These are phyloP conservation scores for Laterallus jamaicensis DNA, from an alignment of 2,113 vertebrate genomes.

Conservation along the genomic window DNA sequence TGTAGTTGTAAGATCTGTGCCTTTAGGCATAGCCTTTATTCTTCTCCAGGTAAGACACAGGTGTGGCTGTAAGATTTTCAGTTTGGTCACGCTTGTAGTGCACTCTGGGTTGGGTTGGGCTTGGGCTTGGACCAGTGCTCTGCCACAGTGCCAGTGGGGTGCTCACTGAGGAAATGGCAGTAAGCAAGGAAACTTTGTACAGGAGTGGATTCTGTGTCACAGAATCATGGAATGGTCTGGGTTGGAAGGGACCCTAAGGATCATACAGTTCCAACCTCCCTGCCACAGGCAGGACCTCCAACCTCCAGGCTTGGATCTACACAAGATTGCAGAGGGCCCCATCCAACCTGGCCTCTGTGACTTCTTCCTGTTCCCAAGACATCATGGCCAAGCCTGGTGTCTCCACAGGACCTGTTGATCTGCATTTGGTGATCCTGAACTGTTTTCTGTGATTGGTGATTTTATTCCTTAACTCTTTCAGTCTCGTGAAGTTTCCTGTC, in stretches of 20 bases:
- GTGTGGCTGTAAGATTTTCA: neutral
- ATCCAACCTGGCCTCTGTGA: neutral
- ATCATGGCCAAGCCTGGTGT: neutral
- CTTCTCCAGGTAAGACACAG: neutral
- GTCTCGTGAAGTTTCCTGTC: constrained; percentile 65
- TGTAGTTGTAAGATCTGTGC: neutral
- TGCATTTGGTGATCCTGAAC: neutral
- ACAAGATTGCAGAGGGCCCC: too few species aligned
- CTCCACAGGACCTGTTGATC: neutral
- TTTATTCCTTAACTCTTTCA: constrained; percentile 43
- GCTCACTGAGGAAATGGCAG: neutral
- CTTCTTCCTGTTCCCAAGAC: neutral
- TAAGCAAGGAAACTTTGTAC: neutral
- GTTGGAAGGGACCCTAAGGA: too few species aligned
- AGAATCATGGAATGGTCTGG: too few species aligned
- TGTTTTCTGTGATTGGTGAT: neutral
- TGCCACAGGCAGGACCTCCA: too few species aligned
- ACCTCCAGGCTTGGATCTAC: too few species aligned
- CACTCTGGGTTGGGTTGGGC: neutral
- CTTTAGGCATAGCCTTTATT: neutral
- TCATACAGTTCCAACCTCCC: too few species aligned
- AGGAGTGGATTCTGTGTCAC: neutral
- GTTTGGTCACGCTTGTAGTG: neutral
- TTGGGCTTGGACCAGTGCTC: neutral
- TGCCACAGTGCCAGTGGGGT: neutral